Evolutionary conservation across 2,888 invertebrate genomes (phyloP).

Genomic region (Trisateles emortualis): DNA sequence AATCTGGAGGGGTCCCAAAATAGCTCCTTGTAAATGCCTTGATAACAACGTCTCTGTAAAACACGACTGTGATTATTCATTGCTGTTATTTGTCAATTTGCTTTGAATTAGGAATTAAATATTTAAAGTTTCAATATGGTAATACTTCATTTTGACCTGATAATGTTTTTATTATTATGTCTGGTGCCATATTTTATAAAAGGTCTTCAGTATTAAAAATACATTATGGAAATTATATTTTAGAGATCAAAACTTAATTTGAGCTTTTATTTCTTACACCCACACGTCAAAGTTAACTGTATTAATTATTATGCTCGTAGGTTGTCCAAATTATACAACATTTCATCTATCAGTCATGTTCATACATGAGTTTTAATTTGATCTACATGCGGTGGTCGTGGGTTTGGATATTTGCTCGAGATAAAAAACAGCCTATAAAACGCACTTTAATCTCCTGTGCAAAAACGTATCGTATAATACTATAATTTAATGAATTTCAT

Average conservation of each 20-base stretch:
- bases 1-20: constrained; percentile 43
- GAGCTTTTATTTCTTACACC: constrained; percentile 14
- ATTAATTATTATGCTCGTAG: constrained; percentile 9
- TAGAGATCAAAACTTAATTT: constrained; percentile 6
- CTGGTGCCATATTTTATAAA: constrained; percentile 1
- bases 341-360: not conserved
- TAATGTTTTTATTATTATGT: not conserved
- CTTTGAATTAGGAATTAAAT: not conserved
- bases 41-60: constrained; percentile 18
- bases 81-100: not conserved
- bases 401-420: no score
- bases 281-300: constrained; percentile 18
- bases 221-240: constrained; percentile 18
- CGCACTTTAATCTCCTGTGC: no score
- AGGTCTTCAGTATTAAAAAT: constrained; percentile 3
- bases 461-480: no score
- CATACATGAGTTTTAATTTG: not conserved
- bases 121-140: not conserved
- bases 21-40: constrained; percentile 39
- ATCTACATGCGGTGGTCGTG: not conserved
- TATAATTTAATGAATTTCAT: no score
- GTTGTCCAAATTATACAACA: not conserved
- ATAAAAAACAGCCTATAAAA: no score
- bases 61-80: not conserved
- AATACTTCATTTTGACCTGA: constrained; percentile 1